A percentile compares a stretch with the other conserved stretches of the same genome.
phyloP scores from a whole-genome alignment of 2,113 vertebrate species.

The Butastur rufipennis region DNA sequence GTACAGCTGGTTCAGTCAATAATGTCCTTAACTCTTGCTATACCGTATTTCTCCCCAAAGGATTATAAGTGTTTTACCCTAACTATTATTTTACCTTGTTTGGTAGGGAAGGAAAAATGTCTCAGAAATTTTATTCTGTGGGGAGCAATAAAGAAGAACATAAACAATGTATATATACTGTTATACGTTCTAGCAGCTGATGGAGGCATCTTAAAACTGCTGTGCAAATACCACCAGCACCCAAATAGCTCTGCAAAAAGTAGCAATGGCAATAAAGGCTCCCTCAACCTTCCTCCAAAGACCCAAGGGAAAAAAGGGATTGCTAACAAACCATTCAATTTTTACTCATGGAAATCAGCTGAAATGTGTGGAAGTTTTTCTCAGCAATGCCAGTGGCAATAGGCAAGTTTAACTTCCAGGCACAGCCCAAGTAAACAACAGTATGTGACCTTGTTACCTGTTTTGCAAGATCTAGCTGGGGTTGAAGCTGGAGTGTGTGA shows the following conservation, averaged over 20 bases:
- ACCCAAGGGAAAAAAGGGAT: background rate
- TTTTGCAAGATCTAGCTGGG: background rate
- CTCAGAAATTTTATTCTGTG: background rate
- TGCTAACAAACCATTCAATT: background rate
- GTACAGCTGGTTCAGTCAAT: background rate
- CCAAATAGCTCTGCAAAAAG: background rate
- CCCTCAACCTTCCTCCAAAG: background rate
- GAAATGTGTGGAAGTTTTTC: background rate
- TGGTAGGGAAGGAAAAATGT: background rate
- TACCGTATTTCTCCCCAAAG: accelerated
- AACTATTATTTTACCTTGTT: background rate
- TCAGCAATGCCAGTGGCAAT: background rate
- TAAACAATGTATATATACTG: background rate
- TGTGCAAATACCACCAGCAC: background rate
- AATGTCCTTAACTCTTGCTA: background rate
- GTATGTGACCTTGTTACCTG: background rate
- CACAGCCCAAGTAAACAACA: background rate
- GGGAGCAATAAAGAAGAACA: background rate
- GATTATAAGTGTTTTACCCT: background rate
- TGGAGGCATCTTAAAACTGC: background rate
- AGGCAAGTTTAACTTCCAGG: background rate
- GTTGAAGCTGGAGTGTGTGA: background rate
- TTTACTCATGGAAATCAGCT: background rate
- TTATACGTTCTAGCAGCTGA: background rate
- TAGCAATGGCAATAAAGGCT: background rate